Conservation (phyloP, 2,797 vertebrate species). For the Nasua narica region DNA sequence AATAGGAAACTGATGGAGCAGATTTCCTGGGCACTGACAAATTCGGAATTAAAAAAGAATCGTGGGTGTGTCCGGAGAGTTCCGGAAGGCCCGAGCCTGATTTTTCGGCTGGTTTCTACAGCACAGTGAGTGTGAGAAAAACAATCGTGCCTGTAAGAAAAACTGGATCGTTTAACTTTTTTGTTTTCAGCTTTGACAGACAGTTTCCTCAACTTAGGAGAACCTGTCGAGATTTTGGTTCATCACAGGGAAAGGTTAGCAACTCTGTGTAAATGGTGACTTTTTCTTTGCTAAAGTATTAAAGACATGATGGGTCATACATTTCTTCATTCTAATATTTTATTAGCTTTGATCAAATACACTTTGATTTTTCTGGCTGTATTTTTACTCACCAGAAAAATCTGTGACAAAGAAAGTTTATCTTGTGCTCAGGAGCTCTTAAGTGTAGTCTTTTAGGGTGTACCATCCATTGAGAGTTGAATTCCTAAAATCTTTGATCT, state of each 20-base stretch:
- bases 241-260: background rate
- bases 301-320: background rate
- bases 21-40: background rate
- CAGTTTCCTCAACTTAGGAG: background rate
- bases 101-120: background rate
- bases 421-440: background rate
- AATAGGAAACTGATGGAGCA: background rate
- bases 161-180: background rate
- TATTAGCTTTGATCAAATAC: background rate
- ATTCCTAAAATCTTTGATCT: background rate
- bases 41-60: background rate
- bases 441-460: background rate
- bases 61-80: background rate
- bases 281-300: slow-evolving; percentile 11
- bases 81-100: background rate
- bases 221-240: background rate
- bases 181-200: slow-evolving; percentile 38
- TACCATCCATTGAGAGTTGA: background rate
- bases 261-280: background rate
- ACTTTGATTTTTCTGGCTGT: background rate
- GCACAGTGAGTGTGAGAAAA: background rate
- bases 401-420: background rate
- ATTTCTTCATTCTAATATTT: background rate
- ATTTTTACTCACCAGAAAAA: background rate
- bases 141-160: background rate